These are phyloP conservation scores for Magallana gigas DNA, from an alignment of 1,140 invertebrate species.

Conservation along the genomic window DNA sequence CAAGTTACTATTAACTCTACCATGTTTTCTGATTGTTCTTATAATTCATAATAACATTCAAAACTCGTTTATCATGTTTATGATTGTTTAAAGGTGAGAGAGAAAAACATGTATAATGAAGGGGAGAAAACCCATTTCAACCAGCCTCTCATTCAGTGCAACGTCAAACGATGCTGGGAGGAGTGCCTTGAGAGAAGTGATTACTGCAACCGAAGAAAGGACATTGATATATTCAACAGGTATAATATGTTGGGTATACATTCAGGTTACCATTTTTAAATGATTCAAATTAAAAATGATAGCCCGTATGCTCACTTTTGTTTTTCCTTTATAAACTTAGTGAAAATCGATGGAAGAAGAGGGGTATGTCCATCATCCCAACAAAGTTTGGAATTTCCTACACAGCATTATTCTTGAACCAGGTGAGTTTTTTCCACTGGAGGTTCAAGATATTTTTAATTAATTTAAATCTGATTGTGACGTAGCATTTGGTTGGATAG, in stretches of 20 bases:
- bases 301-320: too few relatives aligned
- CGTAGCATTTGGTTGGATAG: too few relatives aligned
- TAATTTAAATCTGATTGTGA: too few relatives aligned
- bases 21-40: too few relatives aligned
- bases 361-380: constrained; percentile 91
- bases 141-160: constrained; percentile 88
- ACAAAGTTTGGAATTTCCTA: constrained; percentile 96
- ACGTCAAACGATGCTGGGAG: constrained; percentile 88
- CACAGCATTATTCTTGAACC: constrained; percentile 89
- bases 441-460: too few relatives aligned
- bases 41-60: neutral
- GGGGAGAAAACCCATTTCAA: constrained; percentile 90
- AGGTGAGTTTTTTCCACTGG: constrained; percentile 80
- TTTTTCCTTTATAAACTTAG: constrained; percentile 73
- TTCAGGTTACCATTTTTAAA: neutral
- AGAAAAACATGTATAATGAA: constrained; percentile 90
- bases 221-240: constrained; percentile 73
- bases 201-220: constrained; percentile 79
- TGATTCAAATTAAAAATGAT: too few relatives aligned
- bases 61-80: neutral
- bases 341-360: constrained; percentile 91
- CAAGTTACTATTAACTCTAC: too few relatives aligned
- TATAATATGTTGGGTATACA: constrained; percentile 58
- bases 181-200: constrained; percentile 87
- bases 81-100: constrained; percentile 80